Percentiles rank a stretch among this genome's conserved stretches.
Conservation (phyloP, 2,797 vertebrate genomes). For the Nyctibius grandis region DNA sequence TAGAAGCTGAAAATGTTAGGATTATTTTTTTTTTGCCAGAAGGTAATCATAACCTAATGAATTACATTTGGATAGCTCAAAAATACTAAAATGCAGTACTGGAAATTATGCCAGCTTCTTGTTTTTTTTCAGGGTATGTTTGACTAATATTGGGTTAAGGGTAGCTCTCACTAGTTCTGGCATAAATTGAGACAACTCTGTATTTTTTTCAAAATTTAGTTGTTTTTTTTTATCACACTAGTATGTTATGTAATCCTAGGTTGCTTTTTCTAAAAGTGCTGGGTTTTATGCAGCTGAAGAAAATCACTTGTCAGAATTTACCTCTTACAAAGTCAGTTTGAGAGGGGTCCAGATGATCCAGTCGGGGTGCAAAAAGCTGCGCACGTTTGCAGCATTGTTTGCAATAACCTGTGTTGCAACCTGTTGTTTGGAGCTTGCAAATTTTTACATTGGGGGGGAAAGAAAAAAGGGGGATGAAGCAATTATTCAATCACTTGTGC, state of each 20-base stretch:
- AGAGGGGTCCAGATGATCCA: background rate
- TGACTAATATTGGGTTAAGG: background rate
- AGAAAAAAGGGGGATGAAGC: background rate
- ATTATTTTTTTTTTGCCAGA: background rate
- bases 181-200: background rate
- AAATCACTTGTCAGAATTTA: background rate
- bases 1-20: background rate
- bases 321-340: background rate
- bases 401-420: background rate
- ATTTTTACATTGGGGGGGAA: accelerated
- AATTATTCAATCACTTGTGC: background rate
- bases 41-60: background rate
- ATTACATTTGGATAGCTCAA: background rate
- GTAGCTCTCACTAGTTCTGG: background rate
- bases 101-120: background rate
- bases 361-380: background rate
- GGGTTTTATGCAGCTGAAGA: accelerated
- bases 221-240: accelerated
- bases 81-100: background rate
- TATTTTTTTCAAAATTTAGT: background rate
- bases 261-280: background rate
- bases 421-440: background rate
- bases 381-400: accelerated
- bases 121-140: background rate
- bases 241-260: accelerated